Conservation (phyloP, 2,888 invertebrate species). For the Lasius fuliginosus region DNA sequence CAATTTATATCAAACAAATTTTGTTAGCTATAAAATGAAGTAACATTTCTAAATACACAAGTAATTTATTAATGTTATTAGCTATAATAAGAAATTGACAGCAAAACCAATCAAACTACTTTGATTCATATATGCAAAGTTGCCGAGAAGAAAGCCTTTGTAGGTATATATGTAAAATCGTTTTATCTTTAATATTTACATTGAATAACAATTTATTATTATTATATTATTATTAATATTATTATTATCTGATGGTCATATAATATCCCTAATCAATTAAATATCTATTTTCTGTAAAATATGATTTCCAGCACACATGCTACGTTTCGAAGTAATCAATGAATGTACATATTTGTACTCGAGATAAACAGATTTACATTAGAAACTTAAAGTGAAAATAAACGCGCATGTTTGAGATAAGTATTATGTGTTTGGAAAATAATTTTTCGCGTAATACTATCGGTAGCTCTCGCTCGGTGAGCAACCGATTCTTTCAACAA, state of each 20-base stretch:
- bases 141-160: slow-evolving; percentile 13
- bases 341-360: slow-evolving; percentile 9
- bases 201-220: slow-evolving; percentile 14
- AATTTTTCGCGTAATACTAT: background rate
- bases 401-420: no score
- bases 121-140: background rate
- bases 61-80: background rate
- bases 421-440: background rate
- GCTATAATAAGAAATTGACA: background rate
- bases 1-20: slow-evolving; percentile 21
- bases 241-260: no score
- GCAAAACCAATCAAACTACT: slow-evolving; percentile 12
- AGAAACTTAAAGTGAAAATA: background rate
- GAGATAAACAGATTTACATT: background rate
- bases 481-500: slow-evolving; percentile 30
- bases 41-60: slow-evolving; percentile 2
- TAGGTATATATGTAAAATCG: slow-evolving; percentile 16
- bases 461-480: background rate
- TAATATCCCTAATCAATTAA: background rate
- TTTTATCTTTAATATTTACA: slow-evolving; percentile 32
- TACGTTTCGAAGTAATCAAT: slow-evolving; percentile 4
- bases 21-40: background rate
- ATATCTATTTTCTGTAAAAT: background rate
- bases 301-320: background rate
- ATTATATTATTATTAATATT: background rate